phyloP scores from a whole-genome alignment of 2,888 invertebrate species.

The Julus scanicus region DNA sequence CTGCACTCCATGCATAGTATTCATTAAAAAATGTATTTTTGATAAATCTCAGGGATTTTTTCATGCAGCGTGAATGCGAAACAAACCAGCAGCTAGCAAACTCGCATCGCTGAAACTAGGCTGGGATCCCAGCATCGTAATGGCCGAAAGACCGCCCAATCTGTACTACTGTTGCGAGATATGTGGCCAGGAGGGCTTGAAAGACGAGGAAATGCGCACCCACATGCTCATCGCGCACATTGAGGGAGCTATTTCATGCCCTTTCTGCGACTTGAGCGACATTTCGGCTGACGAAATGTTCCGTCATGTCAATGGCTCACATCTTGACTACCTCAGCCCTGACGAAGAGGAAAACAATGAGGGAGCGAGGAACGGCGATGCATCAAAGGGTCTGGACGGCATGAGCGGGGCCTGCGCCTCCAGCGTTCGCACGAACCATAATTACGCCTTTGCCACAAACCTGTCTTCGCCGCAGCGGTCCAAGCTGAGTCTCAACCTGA shows the following conservation, averaged over 20 bases:
- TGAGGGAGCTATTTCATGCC: slow-evolving; percentile 81
- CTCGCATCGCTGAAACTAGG: no score
- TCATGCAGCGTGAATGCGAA: no score
- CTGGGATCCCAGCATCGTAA: slow-evolving; percentile 32
- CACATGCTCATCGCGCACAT: slow-evolving; percentile 84
- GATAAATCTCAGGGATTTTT: no score
- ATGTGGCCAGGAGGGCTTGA: slow-evolving; percentile 82
- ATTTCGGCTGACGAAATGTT: slow-evolving; percentile 80
- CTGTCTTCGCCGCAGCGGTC: slow-evolving; percentile 68
- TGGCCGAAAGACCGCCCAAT: slow-evolving; percentile 66
- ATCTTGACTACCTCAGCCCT: slow-evolving; percentile 83
- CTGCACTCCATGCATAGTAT: no score
- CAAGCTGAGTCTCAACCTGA: slow-evolving; percentile 74
- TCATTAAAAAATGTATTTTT: no score
- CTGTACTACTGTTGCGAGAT: slow-evolving; percentile 80
- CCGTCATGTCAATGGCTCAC: slow-evolving; percentile 84
- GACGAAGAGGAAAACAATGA: slow-evolving; percentile 72
- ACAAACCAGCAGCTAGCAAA: no score
- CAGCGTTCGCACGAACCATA: slow-evolving; percentile 2
- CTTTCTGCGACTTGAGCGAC: slow-evolving; percentile 82
- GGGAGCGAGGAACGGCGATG: background rate
- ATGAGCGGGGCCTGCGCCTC: background rate
- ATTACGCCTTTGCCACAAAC: slow-evolving; percentile 62
- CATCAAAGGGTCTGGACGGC: background rate
- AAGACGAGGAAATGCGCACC: slow-evolving; percentile 73